These are phyloP conservation scores for Archegozetes longisetosus DNA, from an alignment of 1,140 invertebrate species.

Conservation along the genomic window DNA sequence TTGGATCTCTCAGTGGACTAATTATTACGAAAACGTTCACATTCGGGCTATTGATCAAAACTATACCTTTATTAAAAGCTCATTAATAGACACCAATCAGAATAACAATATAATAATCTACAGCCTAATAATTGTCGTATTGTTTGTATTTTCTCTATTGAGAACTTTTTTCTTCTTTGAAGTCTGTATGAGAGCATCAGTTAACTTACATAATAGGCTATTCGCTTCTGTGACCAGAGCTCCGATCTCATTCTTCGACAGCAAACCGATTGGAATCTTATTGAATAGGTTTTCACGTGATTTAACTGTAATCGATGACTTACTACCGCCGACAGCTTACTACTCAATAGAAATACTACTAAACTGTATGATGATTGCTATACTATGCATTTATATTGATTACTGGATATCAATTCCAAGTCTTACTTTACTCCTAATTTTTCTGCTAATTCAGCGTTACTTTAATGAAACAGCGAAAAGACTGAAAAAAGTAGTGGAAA, in stretches of 20 bases:
- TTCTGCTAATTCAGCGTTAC: constrained; percentile 55
- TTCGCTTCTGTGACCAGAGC: constrained; percentile 59
- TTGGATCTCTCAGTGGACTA: constrained; percentile 22
- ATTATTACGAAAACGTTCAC: constrained; percentile 5
- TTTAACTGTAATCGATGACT: constrained; percentile 37
- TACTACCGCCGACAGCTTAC: constrained; percentile 33
- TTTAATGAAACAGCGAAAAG: constrained; percentile 60
- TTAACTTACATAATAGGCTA: constrained; percentile 63
- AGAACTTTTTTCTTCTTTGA: constrained; percentile 55
- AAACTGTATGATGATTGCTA: constrained; percentile 1
- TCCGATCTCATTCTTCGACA: constrained; percentile 58
- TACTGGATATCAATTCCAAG: constrained; percentile 34
- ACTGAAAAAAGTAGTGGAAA: constrained; percentile 51
- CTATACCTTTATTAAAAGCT: neutral
- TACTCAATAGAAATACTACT: constrained; percentile 44
- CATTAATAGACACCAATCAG: neutral
- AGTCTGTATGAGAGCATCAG: constrained; percentile 60
- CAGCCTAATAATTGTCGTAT: constrained; percentile 26
- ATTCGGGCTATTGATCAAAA: neutral
- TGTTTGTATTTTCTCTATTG: constrained; percentile 30
- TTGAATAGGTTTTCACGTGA: constrained; percentile 72
- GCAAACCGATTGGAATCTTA: constrained; percentile 53
- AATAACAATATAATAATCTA: constrained; percentile 24
- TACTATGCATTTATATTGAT: constrained; percentile 3
- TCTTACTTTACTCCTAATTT: constrained; percentile 47